These are phyloP conservation scores for Dreissena rostriformis DNA, from an alignment of 1,140 invertebrate genomes.

Conservation along the genomic window DNA sequence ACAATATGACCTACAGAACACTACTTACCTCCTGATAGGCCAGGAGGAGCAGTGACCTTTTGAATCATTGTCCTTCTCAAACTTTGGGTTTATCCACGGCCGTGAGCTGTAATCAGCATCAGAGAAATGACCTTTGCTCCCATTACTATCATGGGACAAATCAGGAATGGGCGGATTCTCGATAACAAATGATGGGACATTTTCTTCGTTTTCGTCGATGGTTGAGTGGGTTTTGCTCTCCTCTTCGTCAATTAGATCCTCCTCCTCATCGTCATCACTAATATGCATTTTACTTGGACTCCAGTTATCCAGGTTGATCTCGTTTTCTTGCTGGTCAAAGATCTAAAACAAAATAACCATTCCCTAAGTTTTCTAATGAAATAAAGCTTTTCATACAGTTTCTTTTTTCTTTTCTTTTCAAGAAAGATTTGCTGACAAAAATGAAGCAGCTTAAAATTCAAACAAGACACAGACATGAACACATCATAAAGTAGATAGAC, in stretches of 20 bases:
- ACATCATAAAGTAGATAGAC: too few species aligned
- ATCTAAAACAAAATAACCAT: neutral
- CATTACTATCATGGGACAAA: neutral
- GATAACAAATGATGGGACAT: conserved; percentile 1
- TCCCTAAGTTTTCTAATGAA: too few species aligned
- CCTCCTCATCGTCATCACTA: conserved; percentile 22
- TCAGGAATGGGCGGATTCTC: conserved; percentile 34
- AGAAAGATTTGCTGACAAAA: too few species aligned
- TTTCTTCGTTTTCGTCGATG: neutral
- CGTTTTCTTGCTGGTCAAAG: conserved; percentile 27
- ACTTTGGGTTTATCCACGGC: conserved; percentile 46
- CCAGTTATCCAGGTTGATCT: conserved; percentile 38
- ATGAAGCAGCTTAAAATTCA: too few species aligned
- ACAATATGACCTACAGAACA: neutral
- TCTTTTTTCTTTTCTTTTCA: too few species aligned
- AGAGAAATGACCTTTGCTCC: conserved; percentile 3
- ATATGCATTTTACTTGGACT: conserved; percentile 5
- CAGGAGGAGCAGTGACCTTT: conserved; percentile 10
- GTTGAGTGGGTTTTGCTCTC: conserved; percentile 1
- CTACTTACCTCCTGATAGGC: conserved; percentile 38
- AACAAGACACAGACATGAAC: too few species aligned
- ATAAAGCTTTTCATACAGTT: too few species aligned
- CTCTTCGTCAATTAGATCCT: neutral
- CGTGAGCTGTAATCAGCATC: neutral
- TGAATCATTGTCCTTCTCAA: conserved; percentile 26